These are phyloP conservation scores for Lontra canadensis DNA, from an alignment of 2,113 vertebrate species.

Conservation along the genomic window DNA sequence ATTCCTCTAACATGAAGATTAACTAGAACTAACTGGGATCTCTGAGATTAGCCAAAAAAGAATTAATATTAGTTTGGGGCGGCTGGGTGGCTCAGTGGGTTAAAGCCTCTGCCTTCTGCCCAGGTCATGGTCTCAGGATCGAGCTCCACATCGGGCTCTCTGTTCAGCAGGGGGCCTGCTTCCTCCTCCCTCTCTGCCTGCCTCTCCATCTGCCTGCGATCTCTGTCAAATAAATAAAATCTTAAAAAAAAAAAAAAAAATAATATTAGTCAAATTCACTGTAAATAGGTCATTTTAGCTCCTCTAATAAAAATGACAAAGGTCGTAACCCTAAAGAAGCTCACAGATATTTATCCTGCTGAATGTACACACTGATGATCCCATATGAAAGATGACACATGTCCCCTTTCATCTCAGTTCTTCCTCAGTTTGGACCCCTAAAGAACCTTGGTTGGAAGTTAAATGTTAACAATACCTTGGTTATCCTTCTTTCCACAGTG, in stretches of 20 bases:
- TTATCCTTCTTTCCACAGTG: background rate
- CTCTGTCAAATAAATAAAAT: too few species aligned
- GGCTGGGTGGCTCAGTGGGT: too few species aligned
- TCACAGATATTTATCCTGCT: background rate
- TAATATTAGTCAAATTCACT: slow-evolving; percentile 19
- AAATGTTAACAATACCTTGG: background rate
- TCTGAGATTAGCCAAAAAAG: background rate
- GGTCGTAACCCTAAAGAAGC: background rate
- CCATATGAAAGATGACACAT: background rate
- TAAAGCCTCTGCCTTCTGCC: too few species aligned
- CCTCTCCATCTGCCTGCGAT: too few species aligned
- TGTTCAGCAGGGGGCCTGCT: too few species aligned
- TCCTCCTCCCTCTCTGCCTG: too few species aligned
- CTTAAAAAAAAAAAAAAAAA: too few species aligned
- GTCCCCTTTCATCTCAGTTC: background rate
- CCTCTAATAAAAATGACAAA: background rate
- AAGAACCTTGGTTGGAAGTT: background rate
- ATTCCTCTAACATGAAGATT: background rate
- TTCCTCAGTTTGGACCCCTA: background rate
- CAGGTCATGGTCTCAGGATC: too few species aligned
- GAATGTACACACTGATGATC: background rate
- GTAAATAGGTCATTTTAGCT: background rate
- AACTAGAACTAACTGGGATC: background rate
- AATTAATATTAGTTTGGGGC: background rate
- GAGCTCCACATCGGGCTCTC: too few species aligned